Evolutionary conservation across 2,797 vertebrate genomes (phyloP).

Genomic region (Thaleichthys pacificus): DNA sequence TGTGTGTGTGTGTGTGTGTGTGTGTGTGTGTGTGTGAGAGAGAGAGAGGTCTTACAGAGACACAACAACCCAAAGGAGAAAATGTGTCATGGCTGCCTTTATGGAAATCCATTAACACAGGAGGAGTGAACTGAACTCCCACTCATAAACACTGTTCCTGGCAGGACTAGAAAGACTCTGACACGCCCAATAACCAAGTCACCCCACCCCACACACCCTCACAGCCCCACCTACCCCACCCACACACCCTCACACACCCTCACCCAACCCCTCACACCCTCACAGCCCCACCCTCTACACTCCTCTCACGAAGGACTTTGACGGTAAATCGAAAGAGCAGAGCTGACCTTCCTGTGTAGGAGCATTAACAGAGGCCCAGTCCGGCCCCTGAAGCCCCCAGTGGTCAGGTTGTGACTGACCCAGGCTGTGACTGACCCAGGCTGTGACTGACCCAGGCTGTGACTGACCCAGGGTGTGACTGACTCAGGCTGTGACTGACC

Average conservation of each 20-base stretch:
- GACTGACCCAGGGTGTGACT: no score
- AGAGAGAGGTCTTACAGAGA: conserved; percentile 2
- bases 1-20: no score
- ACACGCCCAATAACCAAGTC: conserved; percentile 66
- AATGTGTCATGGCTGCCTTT: conserved; percentile 73
- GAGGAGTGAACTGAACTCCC: conserved; percentile 73
- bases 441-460: no score
- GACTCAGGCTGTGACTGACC: no score
- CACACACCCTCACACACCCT: no score
- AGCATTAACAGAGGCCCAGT: no score
- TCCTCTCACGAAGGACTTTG: not conserved
- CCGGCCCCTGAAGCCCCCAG: no score
- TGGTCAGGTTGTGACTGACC: no score
- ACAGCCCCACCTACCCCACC: conserved; percentile 38
- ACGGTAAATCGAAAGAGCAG: no score
- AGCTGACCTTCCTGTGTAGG: no score
- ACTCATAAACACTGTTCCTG: conserved; percentile 72
- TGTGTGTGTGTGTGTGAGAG: not conserved
- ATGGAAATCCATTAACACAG: conserved; percentile 77
- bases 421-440: no score
- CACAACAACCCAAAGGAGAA: conserved; percentile 59
- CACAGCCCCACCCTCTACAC: not conserved
- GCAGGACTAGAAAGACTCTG: conserved; percentile 65
- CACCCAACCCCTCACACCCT: no score
- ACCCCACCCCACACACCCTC: conserved; percentile 53